These are phyloP conservation scores for Trichogramma evanescens DNA, from an alignment of 2,888 invertebrate species.

Conservation along the genomic window DNA sequence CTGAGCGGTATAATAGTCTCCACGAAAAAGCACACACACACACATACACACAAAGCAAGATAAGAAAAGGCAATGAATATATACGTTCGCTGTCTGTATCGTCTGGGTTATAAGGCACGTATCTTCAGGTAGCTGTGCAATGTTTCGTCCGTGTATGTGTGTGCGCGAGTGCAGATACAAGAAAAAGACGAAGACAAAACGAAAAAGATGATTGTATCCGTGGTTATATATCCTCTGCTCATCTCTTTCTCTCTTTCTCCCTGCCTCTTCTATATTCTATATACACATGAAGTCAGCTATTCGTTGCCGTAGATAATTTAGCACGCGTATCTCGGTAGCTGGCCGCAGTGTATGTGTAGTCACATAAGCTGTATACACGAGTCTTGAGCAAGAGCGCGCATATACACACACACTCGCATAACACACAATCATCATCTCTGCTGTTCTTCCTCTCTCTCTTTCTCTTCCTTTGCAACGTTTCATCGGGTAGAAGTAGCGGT, in stretches of 20 bases:
- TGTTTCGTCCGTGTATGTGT: conserved; percentile 22
- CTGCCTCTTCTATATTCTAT: not conserved
- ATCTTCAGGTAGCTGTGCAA: not conserved
- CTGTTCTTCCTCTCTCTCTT: not conserved
- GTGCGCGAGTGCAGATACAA: conserved; percentile 2
- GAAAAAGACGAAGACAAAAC: conserved; percentile 2
- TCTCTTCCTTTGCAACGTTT: not conserved
- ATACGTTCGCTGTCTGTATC: no score
- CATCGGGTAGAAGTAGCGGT: no score
- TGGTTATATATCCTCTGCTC: conserved; percentile 25
- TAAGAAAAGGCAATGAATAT: no score
- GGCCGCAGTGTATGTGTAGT: not conserved
- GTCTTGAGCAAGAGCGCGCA: no score
- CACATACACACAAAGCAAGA: no score
- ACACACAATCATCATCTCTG: conserved; percentile 37
- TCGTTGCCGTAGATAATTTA: conserved; percentile 39
- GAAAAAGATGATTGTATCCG: conserved; percentile 29
- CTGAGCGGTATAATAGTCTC: no score
- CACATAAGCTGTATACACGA: no score
- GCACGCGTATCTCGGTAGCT: conserved; percentile 46
- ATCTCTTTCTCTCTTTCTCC: conserved; percentile 6
- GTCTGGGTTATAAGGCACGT: no score
- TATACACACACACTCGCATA: conserved; percentile 20
- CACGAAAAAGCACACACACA: no score
- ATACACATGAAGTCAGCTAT: no score